These are phyloP conservation scores for Cacoxenus indagator DNA, from an alignment of 2,888 invertebrate genomes.

Conservation along the genomic window DNA sequence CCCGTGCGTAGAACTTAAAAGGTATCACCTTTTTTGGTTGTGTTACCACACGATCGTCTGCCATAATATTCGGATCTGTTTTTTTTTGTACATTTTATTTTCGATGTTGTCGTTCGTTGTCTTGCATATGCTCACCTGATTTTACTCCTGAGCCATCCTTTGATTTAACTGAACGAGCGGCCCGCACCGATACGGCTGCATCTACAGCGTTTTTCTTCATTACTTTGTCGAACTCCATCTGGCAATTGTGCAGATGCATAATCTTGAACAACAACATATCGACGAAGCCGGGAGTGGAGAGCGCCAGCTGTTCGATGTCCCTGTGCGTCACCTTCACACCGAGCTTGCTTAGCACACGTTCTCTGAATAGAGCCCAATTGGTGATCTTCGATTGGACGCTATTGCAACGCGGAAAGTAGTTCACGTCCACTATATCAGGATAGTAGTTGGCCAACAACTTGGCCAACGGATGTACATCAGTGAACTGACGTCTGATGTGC, in stretches of 20 bases:
- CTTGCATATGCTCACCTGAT: not conserved
- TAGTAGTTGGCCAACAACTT: conserved; percentile 79
- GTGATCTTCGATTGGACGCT: conserved; percentile 78
- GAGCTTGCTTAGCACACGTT: conserved; percentile 78
- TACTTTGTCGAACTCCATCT: not conserved
- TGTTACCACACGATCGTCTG: conserved; percentile 32
- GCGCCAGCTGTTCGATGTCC: conserved; percentile 76
- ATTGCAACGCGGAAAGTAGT: conserved; percentile 81
- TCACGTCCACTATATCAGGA: conserved; percentile 81
- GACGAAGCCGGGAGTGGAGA: conserved; percentile 75
- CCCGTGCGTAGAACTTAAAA: conserved; percentile 51
- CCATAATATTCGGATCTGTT: not conserved
- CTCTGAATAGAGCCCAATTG: conserved; percentile 83
- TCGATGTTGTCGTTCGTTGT: not conserved
- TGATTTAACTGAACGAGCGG: not conserved
- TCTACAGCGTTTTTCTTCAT: too few species aligned
- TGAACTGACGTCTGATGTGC: conserved; percentile 79
- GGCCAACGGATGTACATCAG: conserved; percentile 78
- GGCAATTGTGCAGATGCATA: conserved; percentile 31
- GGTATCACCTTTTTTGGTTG: conserved; percentile 51
- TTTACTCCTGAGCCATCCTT: not conserved
- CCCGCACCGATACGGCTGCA: not conserved
- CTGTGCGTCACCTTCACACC: conserved; percentile 74
- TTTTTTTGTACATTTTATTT: not conserved
- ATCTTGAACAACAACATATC: conserved; percentile 74